Conservation (phyloP, 2,888 invertebrate species). For the Drosophila vallismaia region DNA sequence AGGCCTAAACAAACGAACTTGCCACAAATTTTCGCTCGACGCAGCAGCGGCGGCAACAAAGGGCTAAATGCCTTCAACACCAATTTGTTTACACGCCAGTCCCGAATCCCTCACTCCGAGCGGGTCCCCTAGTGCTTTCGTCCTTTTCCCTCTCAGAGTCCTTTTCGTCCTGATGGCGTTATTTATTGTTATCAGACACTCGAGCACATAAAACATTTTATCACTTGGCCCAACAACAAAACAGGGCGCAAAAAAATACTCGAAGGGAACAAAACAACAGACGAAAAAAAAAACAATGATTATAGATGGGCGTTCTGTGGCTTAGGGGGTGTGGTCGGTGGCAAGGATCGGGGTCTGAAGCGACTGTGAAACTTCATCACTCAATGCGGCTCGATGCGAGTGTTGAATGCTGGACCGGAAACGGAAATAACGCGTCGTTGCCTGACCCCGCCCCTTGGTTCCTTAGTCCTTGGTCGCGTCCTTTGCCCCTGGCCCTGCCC, state of each 20-base stretch:
- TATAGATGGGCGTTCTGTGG: conserved; percentile 43
- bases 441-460: conserved; percentile 13
- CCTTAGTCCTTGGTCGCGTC: neutral
- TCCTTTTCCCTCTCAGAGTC: conserved; percentile 11
- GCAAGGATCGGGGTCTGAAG: conserved; percentile 9
- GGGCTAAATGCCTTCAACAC: conserved; percentile 66
- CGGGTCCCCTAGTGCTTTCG: neutral
- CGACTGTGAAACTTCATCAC: conserved; percentile 63
- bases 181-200: conserved; percentile 79
- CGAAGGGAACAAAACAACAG: neutral
- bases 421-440: conserved; percentile 73
- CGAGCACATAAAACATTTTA: conserved; percentile 76
- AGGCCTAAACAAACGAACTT: conserved; percentile 65
- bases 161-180: conserved; percentile 67
- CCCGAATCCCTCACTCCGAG: conserved; percentile 11
- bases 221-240: conserved; percentile 59
- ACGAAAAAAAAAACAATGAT: conserved; percentile 38
- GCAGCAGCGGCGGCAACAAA: conserved; percentile 31
- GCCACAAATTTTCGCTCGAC: conserved; percentile 51
- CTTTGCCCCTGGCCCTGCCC: conserved; percentile 3
- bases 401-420: conserved; percentile 63
- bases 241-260: conserved; percentile 12
- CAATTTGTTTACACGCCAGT: conserved; percentile 73
- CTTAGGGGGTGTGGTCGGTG: conserved; percentile 34
- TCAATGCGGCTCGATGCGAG: conserved; percentile 64